Base-by-base conservation (phyloP, 1,140 invertebrate species). In the Globodera rostochiensis region DNA sequence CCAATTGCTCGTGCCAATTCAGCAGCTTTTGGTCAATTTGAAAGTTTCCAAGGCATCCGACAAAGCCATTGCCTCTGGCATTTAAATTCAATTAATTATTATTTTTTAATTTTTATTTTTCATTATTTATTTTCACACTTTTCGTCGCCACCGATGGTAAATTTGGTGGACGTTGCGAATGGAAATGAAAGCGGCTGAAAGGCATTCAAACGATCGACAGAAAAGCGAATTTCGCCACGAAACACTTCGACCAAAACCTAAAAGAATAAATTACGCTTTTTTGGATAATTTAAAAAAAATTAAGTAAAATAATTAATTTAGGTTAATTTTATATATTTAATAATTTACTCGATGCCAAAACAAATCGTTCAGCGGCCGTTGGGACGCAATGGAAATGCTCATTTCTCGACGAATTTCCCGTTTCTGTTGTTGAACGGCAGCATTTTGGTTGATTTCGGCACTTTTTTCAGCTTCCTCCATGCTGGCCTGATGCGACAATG, bases 21-120 rank as follows among this genome's bases (percentile, higher is more conserved):
- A 64, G 11, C 36, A 88, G 46, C 50, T 77, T 57, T 45, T 64
- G 71, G 71, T 86, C 82, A 6, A 85, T 47, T 21, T 77, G 71
- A 19, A 86, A 25, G 45, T 86, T 86, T n/a, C 85, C 71, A 45
- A 86, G 67, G 71, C 85, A 86, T 53, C 85, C 85, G 77, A 87
- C 69, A 45, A 86, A 85, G 49, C 85, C 85, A 47, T 80, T 84
- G 36, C 80, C 84, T 57, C 45, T 75, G 21, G 2, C 13, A 25
- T 73, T 36, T 15, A 60, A 66, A 74, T 74, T 60, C 7, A 11
- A 21, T 11, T 21, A 69, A n/a, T n/a, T n/a, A n/a, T n/a, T n/a
- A n/a, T n/a, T n/a, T n/a, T n/a, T n/a, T n/a, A 69, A 69, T 69
- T 8, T 0, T 9, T 60, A 5, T 60, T 60, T 60, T 71, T 71